Conservation (phyloP, 2,113 vertebrate species). For the Lasiurus borealis region DNA sequence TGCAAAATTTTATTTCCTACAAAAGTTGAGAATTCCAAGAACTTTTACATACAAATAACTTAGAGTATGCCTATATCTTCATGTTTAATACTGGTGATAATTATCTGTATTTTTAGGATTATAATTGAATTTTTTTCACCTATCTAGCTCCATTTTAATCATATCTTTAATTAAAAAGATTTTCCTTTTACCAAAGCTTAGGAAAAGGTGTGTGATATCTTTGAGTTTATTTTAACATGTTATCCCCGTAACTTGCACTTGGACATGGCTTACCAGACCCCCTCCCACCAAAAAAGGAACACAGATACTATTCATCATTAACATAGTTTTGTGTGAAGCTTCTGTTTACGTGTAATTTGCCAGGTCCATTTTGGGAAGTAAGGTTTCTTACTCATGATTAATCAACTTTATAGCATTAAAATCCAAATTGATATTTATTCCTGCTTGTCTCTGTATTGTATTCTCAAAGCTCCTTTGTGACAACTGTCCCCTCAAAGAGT, state of each 20-base stretch:
- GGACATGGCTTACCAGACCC: background rate
- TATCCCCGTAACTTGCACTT: background rate
- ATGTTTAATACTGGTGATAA: conserved; percentile 17
- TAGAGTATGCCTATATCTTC: conserved; percentile 13
- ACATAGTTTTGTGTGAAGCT: background rate
- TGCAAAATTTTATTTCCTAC: conserved; percentile 47
- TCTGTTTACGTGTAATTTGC: conserved; percentile 5
- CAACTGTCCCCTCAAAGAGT: background rate
- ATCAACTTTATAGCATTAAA: background rate
- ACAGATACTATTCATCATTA: background rate
- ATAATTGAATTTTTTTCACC: background rate
- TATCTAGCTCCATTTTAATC: background rate
- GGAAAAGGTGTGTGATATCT: background rate
- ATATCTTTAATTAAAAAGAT: conserved; percentile 32
- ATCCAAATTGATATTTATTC: background rate
- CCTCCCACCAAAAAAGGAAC: background rate
- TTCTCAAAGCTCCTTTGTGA: background rate
- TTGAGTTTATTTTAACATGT: conserved; percentile 2
- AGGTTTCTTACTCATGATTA: background rate
- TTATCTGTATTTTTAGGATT: conserved; percentile 21
- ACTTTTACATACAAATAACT: background rate
- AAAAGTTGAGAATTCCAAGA: conserved; percentile 48
- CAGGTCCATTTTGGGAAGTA: background rate
- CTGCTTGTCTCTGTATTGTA: background rate
- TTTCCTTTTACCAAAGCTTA: background rate